Conservation (phyloP, 2,113 vertebrate species). For the Pomatorhinus ruficollis region DNA sequence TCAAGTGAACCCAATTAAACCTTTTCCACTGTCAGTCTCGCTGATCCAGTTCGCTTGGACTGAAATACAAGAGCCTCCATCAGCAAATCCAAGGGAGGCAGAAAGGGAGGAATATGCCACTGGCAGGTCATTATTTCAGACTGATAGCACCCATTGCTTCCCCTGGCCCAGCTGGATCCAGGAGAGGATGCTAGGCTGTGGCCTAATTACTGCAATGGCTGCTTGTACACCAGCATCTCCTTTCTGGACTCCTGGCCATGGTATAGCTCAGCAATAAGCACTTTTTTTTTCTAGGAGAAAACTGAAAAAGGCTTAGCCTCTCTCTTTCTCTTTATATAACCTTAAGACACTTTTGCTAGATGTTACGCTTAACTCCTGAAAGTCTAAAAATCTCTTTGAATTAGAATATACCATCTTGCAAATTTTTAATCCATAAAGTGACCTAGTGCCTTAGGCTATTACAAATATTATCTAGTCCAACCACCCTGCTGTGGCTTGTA, state of each 20-base stretch:
- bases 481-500: neutral
- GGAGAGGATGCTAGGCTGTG: neutral
- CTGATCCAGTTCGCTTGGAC: neutral
- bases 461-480: neutral
- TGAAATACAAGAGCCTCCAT: neutral
- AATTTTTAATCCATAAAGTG: neutral
- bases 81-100: neutral
- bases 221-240: neutral
- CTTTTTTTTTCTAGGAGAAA: neutral
- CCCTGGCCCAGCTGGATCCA: neutral
- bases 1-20: neutral
- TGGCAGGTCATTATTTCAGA: neutral
- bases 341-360: neutral
- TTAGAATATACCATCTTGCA: neutral
- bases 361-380: neutral
- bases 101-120: neutral
- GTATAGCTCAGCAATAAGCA: neutral
- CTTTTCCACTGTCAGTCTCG: neutral
- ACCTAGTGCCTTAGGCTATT: neutral
- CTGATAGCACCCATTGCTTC: fast-evolving
- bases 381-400: neutral
- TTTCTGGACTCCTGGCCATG: neutral
- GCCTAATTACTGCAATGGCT: neutral
- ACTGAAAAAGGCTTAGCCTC: neutral
- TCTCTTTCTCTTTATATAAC: neutral